These are phyloP conservation scores for Hylia prasina DNA, from an alignment of 2,113 vertebrate genomes.

Conservation along the genomic window DNA sequence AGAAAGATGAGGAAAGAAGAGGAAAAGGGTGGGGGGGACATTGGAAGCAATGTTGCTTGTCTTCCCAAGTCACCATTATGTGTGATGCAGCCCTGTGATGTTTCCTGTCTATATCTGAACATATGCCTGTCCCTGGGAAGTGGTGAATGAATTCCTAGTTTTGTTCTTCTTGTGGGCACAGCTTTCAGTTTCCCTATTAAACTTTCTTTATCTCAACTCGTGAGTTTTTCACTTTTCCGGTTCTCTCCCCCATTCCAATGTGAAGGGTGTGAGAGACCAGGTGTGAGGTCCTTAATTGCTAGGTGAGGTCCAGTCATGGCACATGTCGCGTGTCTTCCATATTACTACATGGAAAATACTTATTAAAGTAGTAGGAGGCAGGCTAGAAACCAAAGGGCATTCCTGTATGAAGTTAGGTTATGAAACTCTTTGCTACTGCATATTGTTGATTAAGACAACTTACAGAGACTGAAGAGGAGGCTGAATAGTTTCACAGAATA, in stretches of 20 bases:
- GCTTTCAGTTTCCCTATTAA: neutral
- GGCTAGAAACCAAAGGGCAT: neutral
- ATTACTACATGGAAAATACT: neutral
- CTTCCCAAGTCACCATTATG: rapidly evolving
- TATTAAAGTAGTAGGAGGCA: neutral
- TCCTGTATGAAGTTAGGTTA: neutral
- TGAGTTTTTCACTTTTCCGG: neutral
- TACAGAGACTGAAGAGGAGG: neutral
- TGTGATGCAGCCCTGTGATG: neutral
- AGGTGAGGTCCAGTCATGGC: too few relatives aligned
- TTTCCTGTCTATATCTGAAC: neutral
- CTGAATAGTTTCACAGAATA: neutral
- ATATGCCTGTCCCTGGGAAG: neutral
- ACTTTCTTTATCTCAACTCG: neutral
- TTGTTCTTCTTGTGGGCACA: neutral
- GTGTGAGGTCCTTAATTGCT: neutral
- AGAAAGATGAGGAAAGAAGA: neutral
- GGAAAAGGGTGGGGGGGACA: rapidly evolving
- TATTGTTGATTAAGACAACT: neutral
- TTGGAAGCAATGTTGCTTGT: rapidly evolving
- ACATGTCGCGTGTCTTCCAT: neutral
- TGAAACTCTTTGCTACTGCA: neutral
- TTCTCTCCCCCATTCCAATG: neutral
- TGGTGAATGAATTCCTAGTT: neutral
- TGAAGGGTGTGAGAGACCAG: neutral